Evolutionary conservation across 1,140 invertebrate species (phyloP), one percentile per base, ranked within the genome.

Genomic region (Leucophenga varia): DNA sequence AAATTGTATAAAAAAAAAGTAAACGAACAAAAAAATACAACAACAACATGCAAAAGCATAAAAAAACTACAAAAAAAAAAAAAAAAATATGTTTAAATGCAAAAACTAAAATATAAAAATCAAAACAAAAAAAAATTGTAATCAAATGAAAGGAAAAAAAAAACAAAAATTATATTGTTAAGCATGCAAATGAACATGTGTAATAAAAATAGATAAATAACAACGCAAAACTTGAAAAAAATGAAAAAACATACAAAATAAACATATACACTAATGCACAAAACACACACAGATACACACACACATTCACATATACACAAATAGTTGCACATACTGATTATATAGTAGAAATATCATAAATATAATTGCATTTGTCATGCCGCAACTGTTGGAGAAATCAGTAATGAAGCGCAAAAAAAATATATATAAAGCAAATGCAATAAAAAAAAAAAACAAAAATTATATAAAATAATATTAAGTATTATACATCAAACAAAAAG

Each of bases 311-410:
- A 12, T 6, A 39, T 19, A 21, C n/a, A 17, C 8, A 39, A 5
- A 34, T 41, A 53, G 45, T 52, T 43, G 6, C 12, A 28, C 12
- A 28, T 28, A 28, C 25, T 28, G 12, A 28, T 28, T 6, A 28
- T 28, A 28, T 6, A 6, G 12, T 65, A 47, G 45, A 47, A 12
- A 58, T 53, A 47, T 35, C 55, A 65, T 67, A 65, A 65, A 67
- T 65, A 64, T 64, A n/a, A n/a, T n/a, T n/a, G n/a, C n/a, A n/a
- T n/a, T n/a, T n/a, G n/a, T n/a, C n/a, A n/a, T n/a, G n/a, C n/a
- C n/a, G n/a, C n/a, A n/a, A n/a, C n/a, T n/a, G n/a, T n/a, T n/a
- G n/a, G n/a, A n/a, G n/a, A n/a, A n/a, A n/a, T n/a, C n/a, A n/a
- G n/a, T n/a, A n/a, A n/a, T n/a, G n/a, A n/a, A n/a, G n/a, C n/a